These are phyloP conservation scores for Bothrops jararaca DNA, from an alignment of 2,113 vertebrate genomes.

Conservation along the genomic window DNA sequence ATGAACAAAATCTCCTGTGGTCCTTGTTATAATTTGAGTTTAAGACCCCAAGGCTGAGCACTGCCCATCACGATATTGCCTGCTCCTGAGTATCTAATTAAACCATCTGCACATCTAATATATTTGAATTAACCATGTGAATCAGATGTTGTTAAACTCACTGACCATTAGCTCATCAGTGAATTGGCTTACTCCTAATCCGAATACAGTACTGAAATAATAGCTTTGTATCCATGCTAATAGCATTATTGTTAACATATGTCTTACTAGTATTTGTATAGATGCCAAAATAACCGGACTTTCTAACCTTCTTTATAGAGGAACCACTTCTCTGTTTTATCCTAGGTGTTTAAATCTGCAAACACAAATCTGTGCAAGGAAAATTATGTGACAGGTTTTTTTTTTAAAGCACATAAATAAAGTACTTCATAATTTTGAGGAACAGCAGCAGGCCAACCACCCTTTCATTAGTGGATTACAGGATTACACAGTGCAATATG, in stretches of 20 bases:
- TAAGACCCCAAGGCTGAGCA: neutral
- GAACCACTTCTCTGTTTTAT: neutral
- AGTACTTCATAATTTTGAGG: slow-evolving; percentile 12
- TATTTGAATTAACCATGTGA: neutral
- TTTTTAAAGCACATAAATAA: neutral
- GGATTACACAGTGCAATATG: neutral
- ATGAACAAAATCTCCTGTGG: neutral
- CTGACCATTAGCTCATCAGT: neutral
- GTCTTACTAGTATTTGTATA: neutral
- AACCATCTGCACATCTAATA: neutral
- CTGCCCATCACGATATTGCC: neutral
- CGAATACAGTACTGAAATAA: neutral
- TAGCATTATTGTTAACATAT: neutral
- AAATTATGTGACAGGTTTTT: neutral
- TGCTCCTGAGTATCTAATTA: neutral
- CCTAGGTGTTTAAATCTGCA: neutral
- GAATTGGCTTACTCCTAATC: neutral
- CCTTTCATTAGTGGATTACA: neutral
- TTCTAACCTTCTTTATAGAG: too few relatives aligned
- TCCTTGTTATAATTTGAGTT: neutral
- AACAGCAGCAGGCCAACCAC: neutral
- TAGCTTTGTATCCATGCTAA: neutral
- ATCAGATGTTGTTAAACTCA: neutral
- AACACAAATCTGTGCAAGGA: neutral
- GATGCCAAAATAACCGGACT: neutral